Conservation (phyloP, 1,140 invertebrate genomes). For the Drosophila virilis region DNA sequence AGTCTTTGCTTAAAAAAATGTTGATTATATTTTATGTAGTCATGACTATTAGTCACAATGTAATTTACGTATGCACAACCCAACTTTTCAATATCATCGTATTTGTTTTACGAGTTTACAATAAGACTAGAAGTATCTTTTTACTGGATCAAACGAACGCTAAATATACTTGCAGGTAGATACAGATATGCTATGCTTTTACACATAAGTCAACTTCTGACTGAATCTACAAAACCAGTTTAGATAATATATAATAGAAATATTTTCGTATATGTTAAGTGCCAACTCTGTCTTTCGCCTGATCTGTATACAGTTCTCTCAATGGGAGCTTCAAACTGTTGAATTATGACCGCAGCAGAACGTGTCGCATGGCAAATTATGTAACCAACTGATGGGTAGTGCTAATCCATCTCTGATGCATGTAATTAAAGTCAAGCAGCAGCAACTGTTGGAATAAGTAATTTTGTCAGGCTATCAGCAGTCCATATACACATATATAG, state of each 20-base stretch:
- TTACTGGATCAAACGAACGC: no score
- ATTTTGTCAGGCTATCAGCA: conserved; percentile 28
- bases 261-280: no score
- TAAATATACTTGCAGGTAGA: no score
- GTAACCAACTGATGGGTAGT: conserved; percentile 9
- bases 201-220: no score
- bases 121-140: no score
- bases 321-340: conserved; percentile 32
- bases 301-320: neutral
- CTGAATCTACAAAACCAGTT: no score
- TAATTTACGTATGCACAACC: no score
- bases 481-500: neutral
- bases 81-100: no score
- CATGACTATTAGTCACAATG: no score
- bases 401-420: conserved; percentile 30
- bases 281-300: neutral
- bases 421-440: conserved; percentile 76
- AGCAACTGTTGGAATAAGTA: conserved; percentile 58
- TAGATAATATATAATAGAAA: no score
- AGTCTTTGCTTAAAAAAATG: neutral
- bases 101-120: no score
- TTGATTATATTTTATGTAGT: neutral
- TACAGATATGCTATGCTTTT: no score
- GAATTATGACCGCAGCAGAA: conserved; percentile 57
- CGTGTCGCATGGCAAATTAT: conserved; percentile 38